Evolutionary conservation across 2,797 vertebrate genomes (phyloP), one percentile per base, ranked within the genome.

Genomic region (Botia kubotai): DNA sequence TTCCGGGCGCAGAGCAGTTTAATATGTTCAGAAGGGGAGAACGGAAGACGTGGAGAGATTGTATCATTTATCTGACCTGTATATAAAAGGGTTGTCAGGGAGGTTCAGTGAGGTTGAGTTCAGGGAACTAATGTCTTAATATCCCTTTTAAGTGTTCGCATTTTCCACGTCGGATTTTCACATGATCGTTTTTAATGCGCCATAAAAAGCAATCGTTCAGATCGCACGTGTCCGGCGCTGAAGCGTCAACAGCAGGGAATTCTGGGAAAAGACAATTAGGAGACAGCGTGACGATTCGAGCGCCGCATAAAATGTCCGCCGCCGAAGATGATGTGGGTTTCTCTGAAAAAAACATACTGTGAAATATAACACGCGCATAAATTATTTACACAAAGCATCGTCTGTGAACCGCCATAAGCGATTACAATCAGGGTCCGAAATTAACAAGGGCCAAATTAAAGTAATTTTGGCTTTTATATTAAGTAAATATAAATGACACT

Each of bases 51-150:
- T 50, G 52, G 58, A 88, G 84, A 77, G 23, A 66, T 67, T 69
- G 65, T 60, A 50, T 86, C 87, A 91, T 92, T 92, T 88, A 89
- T 93, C 85, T 90, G 66, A 81, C 78, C 66, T 74, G 50, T 86
- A 84, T 90, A 87, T 89, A 70, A 88, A 90, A 26, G 89, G 72
- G 85, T 87, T 84, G 89, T 86, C 88, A 71, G 68, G 74, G 85
- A 92, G 92, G 88, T 92, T 92, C 86, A 87, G 89, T 83, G 69
- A 85, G 88, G 89, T 90, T 90, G 85, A 79, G 88, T 85, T 88
- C 87, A 74, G 62, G 83, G 83, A 90, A 81, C 79, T 87, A 87
- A 87, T 85, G 85, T 80, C 86, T 90, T 91, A 78, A 92, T 90
- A 90, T 86, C 90, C 83, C 72, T 72, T 79, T 88, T 87, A 88